Evolutionary conservation across 2,888 invertebrate genomes (phyloP).

Genomic region (Tiliacea citrago): DNA sequence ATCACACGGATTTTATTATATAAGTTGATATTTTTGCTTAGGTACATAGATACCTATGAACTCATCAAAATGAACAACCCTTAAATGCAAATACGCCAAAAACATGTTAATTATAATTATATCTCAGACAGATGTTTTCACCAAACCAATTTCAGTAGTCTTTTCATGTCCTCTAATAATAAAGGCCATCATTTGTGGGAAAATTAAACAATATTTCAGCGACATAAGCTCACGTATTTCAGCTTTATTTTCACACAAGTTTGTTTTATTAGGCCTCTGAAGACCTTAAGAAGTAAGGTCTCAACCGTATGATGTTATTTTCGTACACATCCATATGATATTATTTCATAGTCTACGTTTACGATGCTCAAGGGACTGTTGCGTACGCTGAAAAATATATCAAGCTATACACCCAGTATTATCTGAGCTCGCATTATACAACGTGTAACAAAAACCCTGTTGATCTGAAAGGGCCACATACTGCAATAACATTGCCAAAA

Average conservation of each 20-base stretch:
- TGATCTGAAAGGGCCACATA: neutral
- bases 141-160: neutral
- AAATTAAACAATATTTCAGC: constrained; percentile 30
- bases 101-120: neutral
- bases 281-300: constrained; percentile 11
- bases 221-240: neutral
- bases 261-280: constrained; percentile 28
- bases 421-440: neutral
- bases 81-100: neutral
- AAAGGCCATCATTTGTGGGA: constrained; percentile 8
- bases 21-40: no score
- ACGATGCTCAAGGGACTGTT: constrained; percentile 27
- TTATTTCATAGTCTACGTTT: constrained; percentile 29
- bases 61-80: no score
- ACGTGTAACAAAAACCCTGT: no score
- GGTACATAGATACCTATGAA: no score
- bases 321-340: constrained; percentile 12
- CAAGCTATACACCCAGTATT: neutral
- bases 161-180: neutral
- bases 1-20: no score
- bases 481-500: neutral
- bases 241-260: constrained; percentile 3
- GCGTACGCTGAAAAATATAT: neutral
- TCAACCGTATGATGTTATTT: constrained; percentile 20
- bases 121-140: neutral